phyloP scores from a whole-genome alignment of 2,113 vertebrate species.

The Platycercus adscitus region DNA sequence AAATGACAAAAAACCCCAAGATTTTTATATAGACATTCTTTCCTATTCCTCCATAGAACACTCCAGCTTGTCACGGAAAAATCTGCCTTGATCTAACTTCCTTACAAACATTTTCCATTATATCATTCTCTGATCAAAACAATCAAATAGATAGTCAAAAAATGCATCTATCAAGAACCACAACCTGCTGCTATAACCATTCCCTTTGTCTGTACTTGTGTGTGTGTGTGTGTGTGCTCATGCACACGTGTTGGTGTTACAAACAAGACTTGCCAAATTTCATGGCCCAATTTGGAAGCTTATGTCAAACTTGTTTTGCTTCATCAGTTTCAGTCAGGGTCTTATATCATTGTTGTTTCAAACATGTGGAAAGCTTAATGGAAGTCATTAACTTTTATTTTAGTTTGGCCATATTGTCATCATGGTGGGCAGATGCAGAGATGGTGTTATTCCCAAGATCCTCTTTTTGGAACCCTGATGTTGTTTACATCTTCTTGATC shows the following conservation, averaged over 20 bases:
- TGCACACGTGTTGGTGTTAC: not conserved
- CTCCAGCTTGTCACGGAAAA: not conserved
- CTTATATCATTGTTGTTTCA: conserved; percentile 68
- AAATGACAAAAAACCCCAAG: not conserved
- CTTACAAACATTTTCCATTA: conserved; percentile 18
- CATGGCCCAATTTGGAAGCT: conserved; percentile 64
- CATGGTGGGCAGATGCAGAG: conserved; percentile 66
- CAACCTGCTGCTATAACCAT: not conserved
- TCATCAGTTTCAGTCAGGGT: conserved; percentile 59
- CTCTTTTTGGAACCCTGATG: conserved; percentile 62
- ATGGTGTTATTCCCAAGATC: conserved; percentile 68
- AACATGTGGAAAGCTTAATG: conserved; percentile 74
- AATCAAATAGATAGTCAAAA: not conserved
- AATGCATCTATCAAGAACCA: not conserved
- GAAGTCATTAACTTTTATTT: conserved; percentile 77
- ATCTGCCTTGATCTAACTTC: not conserved
- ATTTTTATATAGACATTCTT: not conserved
- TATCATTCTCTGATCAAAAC: not conserved
- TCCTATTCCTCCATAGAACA: not conserved
- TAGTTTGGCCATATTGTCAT: conserved; percentile 72
- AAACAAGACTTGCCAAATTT: conserved; percentile 45
- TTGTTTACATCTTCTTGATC: conserved; percentile 69
- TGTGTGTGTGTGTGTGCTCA: not conserved
- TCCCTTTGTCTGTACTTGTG: not conserved
- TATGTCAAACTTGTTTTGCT: conserved; percentile 68